Evolutionary conservation across 2,888 invertebrate species (phyloP), one percentile per base, ranked within the genome.

Genomic region (Galerucella calmariensis): DNA sequence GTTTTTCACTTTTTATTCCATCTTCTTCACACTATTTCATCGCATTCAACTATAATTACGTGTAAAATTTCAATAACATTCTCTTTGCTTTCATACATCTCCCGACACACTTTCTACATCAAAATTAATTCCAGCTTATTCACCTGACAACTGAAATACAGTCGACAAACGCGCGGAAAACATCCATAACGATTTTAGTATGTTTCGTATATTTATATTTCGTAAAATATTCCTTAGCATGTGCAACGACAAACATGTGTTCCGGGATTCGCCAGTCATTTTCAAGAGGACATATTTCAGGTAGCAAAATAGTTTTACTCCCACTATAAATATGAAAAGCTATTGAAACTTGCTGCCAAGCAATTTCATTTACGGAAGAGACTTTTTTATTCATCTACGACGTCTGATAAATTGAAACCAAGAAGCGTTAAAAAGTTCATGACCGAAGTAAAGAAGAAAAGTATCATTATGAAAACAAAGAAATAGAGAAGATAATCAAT

Each of bases 221-320:
- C n/a, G 14, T 14, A 67, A 70, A 74, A 59, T 67, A 66, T 67
- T 68, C 62, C 61, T 56, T 68, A 51, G 66, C 74, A 67, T 67
- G 67, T 56, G 62, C 59, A 74, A 65, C 66, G 61, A 65, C 69
- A 69, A 73, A 69, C 74, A 74, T 69, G 51, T 74, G 74, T 74
- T 74, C 24, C 61, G 58, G 46, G 59, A 59, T 67, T 66, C 66
- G 46, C 61, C 53, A 12, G 61, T 14, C 61, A 61, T 70, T 67
- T 69, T 70, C 51, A 51, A 70, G 74, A 59, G 51, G 41, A 61
- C 66, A 67, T 56, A 61, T 61, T 59, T 67, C 59, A 72, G 66
- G 46, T 59, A 70, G 62, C 20, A 67, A 51, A 66, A 70, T 74
- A 67, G 68, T 51, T 67, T 68, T 14, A 58, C 59, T 35, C 35